Conservation (phyloP, 2,888 invertebrate species). For the Drosophila greeni region DNA sequence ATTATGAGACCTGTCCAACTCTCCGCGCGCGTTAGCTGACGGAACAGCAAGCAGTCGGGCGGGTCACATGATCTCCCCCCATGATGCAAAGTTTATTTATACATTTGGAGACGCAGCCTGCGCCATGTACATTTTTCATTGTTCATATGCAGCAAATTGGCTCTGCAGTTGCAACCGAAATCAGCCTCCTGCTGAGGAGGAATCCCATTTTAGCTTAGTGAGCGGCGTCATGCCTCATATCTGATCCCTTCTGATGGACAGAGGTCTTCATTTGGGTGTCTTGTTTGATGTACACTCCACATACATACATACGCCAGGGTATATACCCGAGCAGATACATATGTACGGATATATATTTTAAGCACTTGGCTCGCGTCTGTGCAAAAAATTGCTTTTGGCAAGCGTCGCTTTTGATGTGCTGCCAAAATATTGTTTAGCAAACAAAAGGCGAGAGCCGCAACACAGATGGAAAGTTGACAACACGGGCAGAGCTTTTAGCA, state of each 20-base stretch:
- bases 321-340: slow-evolving; percentile 8
- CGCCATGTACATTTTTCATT: slow-evolving; percentile 49
- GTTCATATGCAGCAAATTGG: slow-evolving; percentile 58
- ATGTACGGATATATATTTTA: slow-evolving; percentile 31
- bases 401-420: slow-evolving; percentile 62
- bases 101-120: slow-evolving; percentile 59
- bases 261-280: slow-evolving; percentile 41
- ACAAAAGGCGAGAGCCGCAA: slow-evolving; percentile 52
- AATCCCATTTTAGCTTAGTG: slow-evolving; percentile 28
- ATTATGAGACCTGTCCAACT: slow-evolving; percentile 36
- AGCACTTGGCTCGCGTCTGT: slow-evolving; percentile 51
- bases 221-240: slow-evolving; percentile 56
- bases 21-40: slow-evolving; percentile 2
- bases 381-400: slow-evolving; percentile 69
- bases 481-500: slow-evolving; percentile 53
- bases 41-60: slow-evolving; percentile 5
- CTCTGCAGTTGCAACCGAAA: slow-evolving; percentile 47
- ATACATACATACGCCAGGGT: background rate
- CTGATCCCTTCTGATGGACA: slow-evolving; percentile 56
- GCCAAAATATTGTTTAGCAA: slow-evolving; percentile 73
- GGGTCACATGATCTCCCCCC: slow-evolving; percentile 68
- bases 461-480: slow-evolving; percentile 40
- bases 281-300: slow-evolving; percentile 39
- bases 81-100: slow-evolving; percentile 72
- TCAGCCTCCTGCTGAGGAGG: slow-evolving; percentile 32